phyloP scores from a whole-genome alignment of 2,113 vertebrate species.

The Heterotilapia buettikoferi region DNA sequence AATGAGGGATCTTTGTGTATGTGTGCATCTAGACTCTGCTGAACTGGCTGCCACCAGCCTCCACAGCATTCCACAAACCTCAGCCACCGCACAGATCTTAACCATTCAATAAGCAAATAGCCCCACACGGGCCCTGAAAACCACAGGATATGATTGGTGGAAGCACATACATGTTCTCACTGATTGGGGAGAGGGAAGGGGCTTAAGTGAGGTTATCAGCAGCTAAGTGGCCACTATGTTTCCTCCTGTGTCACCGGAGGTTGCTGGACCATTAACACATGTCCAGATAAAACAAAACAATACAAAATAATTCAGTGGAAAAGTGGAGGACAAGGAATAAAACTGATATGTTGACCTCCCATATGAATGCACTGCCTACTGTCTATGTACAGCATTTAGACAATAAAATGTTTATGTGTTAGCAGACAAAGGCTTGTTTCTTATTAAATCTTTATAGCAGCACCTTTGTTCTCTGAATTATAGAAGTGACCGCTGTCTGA shows the following conservation, averaged over 20 bases:
- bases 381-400: not conserved
- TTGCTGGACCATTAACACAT: not conserved
- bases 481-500: not conserved
- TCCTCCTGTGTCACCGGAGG: not conserved
- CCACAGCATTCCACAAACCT: slow-evolving; percentile 45
- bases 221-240: slow-evolving; percentile 3
- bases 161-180: not conserved
- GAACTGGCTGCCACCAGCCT: slow-evolving; percentile 25
- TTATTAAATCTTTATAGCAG: not conserved
- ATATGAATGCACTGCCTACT: not conserved
- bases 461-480: not conserved
- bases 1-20: slow-evolving; percentile 8
- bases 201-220: slow-evolving; percentile 2
- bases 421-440: not conserved
- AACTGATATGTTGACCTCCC: not conserved
- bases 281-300: not conserved
- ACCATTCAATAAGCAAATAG: slow-evolving; percentile 40
- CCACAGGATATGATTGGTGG: not conserved
- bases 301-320: not conserved
- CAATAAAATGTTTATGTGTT: not conserved
- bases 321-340: not conserved
- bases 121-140: not conserved
- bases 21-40: slow-evolving; percentile 6
- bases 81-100: not conserved
- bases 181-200: not conserved